phyloP scores from a whole-genome alignment of 2,888 invertebrate species.

The Plebejus melissa region DNA sequence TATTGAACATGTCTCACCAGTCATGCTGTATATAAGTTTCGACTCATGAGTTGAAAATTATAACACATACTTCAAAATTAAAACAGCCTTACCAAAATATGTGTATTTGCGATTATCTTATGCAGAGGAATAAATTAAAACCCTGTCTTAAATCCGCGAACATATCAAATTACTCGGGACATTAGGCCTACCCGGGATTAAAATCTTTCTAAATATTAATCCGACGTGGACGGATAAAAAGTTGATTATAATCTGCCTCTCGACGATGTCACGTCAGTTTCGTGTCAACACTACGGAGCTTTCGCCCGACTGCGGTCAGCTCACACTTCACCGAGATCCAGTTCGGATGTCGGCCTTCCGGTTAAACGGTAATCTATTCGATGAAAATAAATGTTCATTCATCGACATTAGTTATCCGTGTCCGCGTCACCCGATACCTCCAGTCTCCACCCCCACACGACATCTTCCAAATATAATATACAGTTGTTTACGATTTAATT shows the following conservation, averaged over 20 bases:
- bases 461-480: conserved; percentile 7
- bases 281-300: neutral
- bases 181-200: conserved; percentile 6
- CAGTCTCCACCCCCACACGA: neutral
- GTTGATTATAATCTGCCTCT: conserved; percentile 18
- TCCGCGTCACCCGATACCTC: conserved; percentile 11
- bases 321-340: neutral
- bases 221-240: conserved; percentile 17
- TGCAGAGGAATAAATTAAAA: neutral
- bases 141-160: neutral
- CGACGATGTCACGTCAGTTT: conserved; percentile 15
- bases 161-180: conserved; percentile 7
- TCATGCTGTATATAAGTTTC: too few species aligned
- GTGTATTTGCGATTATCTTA: neutral
- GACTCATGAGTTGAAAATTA: neutral
- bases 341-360: neutral
- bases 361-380: neutral
- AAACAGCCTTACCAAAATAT: neutral
- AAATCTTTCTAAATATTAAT: conserved; percentile 18
- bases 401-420: conserved; percentile 4
- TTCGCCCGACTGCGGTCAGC: neutral
- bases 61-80: neutral
- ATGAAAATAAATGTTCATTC: conserved; percentile 1
- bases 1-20: too few species aligned
- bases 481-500: conserved; percentile 9